Base-by-base conservation (phyloP, 1,140 invertebrate species). In the Drosophila repletoides region DNA sequence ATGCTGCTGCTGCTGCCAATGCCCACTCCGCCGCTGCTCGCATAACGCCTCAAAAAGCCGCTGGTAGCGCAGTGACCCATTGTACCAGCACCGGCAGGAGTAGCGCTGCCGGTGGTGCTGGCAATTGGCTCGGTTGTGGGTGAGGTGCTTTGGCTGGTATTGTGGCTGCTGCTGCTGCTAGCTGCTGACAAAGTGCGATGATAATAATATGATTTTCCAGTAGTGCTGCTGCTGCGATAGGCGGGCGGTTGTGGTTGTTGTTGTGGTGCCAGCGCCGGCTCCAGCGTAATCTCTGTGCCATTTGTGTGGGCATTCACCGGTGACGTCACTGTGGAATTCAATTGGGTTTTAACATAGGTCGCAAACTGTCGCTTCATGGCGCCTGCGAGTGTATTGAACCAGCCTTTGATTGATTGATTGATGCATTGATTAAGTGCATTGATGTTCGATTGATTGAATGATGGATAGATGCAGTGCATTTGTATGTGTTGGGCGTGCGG, bases 341-440 rank as follows among this genome's bases (percentile, higher is more conserved):
- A 90, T 91, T 94, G 93, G 90, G 93, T 93, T 91, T 95, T 95
- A 72, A 96, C 93, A 91, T 95, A 95, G 60, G 94, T 94, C 76
- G 94, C 93, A 90, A 95, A 95, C 76, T 95, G 93, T 88, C 92
- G 91, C 91, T 93, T 93, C 90, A 93, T 91, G 79, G 92, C 91
- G 88, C 92, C 92, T 68, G 92, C 91, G 84, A 93, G 89, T 73
- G 92, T 92, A 92, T 93, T 92, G 90, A 93, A 91, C 92, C 92
- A 93, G 92, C 92, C 92, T n/a, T n/a, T 93, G 89, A 63, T 58
- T 33, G 53, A 56, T 36, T 31, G 28, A 41, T 55, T 36, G 40
- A 6, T 53, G 17, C 22, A 17, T 60, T 15, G 51, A 29, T 59
- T 40, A n/a, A n/a, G n/a, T n/a, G 52, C 28, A 46, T 6, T 24